These are phyloP conservation scores for Leptinotarsa peninsularis DNA, from an alignment of 2,888 invertebrate species.

Conservation along the genomic window DNA sequence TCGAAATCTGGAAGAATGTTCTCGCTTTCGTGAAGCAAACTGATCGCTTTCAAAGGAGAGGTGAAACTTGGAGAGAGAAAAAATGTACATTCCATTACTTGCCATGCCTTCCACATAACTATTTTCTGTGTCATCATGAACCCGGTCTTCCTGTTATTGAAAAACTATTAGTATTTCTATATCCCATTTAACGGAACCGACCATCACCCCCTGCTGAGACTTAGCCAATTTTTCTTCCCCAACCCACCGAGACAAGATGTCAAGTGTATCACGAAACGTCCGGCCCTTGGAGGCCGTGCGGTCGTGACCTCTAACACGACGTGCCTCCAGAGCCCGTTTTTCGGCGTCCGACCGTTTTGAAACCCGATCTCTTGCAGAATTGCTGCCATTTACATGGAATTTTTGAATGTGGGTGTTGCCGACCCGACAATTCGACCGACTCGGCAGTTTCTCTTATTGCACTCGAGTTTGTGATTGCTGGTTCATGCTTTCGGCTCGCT, in stretches of 20 bases:
- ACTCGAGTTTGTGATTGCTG: not conserved
- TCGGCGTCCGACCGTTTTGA: slow-evolving; percentile 27
- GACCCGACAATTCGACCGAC: slow-evolving; percentile 31
- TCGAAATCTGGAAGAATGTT: no score
- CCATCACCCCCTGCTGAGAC: not conserved
- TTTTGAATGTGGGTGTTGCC: slow-evolving; percentile 36
- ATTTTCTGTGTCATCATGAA: not conserved
- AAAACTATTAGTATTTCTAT: not conserved
- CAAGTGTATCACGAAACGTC: slow-evolving; percentile 9
- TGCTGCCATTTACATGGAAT: slow-evolving; percentile 38
- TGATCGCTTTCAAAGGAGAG: no score
- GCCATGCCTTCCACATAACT: not conserved
- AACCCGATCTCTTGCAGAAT: slow-evolving; percentile 30
- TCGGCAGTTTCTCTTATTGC: slow-evolving; percentile 29
- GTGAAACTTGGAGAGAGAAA: no score
- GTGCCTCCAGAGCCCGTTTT: slow-evolving; percentile 30
- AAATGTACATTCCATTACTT: not conserved
- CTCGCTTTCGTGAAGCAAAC: no score
- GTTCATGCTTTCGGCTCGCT: slow-evolving; percentile 2
- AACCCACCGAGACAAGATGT: not conserved
- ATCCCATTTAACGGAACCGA: not conserved
- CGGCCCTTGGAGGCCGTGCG: not conserved
- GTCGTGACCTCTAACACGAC: slow-evolving; percentile 28
- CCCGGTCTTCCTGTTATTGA: not conserved
- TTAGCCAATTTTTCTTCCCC: not conserved